phyloP scores from a whole-genome alignment of 2,113 vertebrate species.

The Macroglossus sobrinus region DNA sequence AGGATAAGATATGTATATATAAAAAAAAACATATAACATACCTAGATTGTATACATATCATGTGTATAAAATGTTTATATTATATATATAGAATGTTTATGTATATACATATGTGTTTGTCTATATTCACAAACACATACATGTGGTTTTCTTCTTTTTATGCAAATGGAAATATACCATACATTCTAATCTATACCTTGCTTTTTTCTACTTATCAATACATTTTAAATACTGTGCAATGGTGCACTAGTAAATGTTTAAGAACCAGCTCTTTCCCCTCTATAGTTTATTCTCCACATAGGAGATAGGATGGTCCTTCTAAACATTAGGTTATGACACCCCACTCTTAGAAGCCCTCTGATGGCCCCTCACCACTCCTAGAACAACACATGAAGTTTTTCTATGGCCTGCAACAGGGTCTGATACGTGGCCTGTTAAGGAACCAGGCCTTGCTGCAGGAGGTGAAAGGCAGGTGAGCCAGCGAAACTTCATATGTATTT shows the following conservation, averaged over 20 bases:
- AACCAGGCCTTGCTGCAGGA: too few species aligned
- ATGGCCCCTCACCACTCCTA: neutral
- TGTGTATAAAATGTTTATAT: neutral
- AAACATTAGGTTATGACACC: neutral
- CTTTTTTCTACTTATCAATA: neutral
- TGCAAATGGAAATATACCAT: neutral
- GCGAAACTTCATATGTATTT: too few species aligned
- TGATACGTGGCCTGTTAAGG: too few species aligned
- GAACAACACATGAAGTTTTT: neutral
- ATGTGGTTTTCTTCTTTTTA: neutral
- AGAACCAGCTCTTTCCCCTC: neutral
- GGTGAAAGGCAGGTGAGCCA: too few species aligned
- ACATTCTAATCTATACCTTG: neutral
- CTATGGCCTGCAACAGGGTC: neutral
- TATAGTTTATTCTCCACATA: neutral
- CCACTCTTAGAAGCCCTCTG: neutral
- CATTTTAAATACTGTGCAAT: neutral
- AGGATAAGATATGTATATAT: neutral
- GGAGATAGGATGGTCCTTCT: neutral
- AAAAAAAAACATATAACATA: neutral
- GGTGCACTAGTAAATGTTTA: neutral
- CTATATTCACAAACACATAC: neutral
- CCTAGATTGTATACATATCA: neutral
- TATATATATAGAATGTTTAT: neutral
- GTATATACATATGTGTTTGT: neutral